Evolutionary conservation across 1,140 invertebrate genomes (phyloP), one percentile per base, ranked within the genome.

Genomic region (Coboldia fuscipes): DNA sequence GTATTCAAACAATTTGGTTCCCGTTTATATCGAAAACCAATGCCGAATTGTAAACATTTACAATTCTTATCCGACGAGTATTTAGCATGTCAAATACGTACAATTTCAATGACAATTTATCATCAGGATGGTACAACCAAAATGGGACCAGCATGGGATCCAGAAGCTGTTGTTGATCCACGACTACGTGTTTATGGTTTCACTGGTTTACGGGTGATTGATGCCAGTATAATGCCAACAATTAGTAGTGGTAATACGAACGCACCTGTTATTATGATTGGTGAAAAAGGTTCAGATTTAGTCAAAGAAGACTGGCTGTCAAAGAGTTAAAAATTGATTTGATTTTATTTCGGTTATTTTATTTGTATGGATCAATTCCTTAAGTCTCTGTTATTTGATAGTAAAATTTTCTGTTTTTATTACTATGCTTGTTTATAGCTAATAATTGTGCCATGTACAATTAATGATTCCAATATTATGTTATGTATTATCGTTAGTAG

Each of bases 171-270:
- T 0, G 82, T 89, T 0, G 83, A 89, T 59, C 68, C 77, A 0
- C 60, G 73, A 32, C 53, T 90, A 6, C 61, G 65, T 14, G 79
- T 88, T 1, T 71, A 84, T 41, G 82, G 83, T 0, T 53, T 88
- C 0, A 48, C 67, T 19, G 75, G 76, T 13, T 56, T 89, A 4
- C 60, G 85, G 26, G 81, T 90, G 10, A 77, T 84, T 27, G 85
- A 89, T 49, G 81, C 80, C 5, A 84, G 79, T 34, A 78, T 89
- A 36, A 88, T 89, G 81, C 85, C 85, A 0, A 78, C 72, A 0
- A 81, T 88, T 48, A 68, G 51, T 60, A 67, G 64, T 40, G 81
- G 82, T 3, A 84, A 86, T 44, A 84, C 81, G 0, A 84, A 85
- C 54, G 82, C 80, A 0, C 76, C 83, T 3, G 66, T 70, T 5